Conservation (phyloP, 2,888 invertebrate species). For the Parnassius glacialis region DNA sequence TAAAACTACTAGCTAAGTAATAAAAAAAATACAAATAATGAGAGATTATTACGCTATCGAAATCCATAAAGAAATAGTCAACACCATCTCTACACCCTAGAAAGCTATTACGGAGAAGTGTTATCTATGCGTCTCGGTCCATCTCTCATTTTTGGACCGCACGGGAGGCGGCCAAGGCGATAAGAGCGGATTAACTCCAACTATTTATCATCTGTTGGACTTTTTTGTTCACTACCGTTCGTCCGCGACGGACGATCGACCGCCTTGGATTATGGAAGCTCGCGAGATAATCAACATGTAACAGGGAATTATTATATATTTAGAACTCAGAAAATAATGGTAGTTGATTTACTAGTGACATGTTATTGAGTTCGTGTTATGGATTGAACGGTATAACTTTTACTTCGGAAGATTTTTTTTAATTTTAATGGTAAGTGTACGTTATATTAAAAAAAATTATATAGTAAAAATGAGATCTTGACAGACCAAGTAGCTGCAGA, state of each 20-base stretch:
- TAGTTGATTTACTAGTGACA: neutral
- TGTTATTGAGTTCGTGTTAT: neutral
- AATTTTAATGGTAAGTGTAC: too few relatives aligned
- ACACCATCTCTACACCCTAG: slow-evolving; percentile 48
- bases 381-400: neutral
- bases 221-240: slow-evolving; percentile 74
- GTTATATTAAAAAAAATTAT: too few relatives aligned
- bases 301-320: slow-evolving; percentile 1
- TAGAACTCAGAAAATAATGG: neutral
- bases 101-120: slow-evolving; percentile 70
- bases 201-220: slow-evolving; percentile 76
- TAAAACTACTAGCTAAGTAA: too few relatives aligned
- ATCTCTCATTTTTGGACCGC: slow-evolving; percentile 79
- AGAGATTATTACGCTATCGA: slow-evolving; percentile 3
- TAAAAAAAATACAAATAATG: too few relatives aligned
- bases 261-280: slow-evolving; percentile 47
- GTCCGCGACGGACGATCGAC: slow-evolving; percentile 55
- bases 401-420: too few relatives aligned
- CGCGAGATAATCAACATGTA: slow-evolving; percentile 18
- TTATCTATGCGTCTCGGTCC: slow-evolving; percentile 64
- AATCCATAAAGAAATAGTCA: slow-evolving; percentile 31
- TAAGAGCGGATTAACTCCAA: slow-evolving; percentile 75
- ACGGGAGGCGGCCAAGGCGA: slow-evolving; percentile 69
- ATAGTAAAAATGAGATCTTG: too few relatives aligned
- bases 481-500: too few relatives aligned